A percentile compares a stretch with the other conserved stretches of the same genome.
Conservation (phyloP, 2,888 invertebrate species). For the Drosophila glabriapex region DNA sequence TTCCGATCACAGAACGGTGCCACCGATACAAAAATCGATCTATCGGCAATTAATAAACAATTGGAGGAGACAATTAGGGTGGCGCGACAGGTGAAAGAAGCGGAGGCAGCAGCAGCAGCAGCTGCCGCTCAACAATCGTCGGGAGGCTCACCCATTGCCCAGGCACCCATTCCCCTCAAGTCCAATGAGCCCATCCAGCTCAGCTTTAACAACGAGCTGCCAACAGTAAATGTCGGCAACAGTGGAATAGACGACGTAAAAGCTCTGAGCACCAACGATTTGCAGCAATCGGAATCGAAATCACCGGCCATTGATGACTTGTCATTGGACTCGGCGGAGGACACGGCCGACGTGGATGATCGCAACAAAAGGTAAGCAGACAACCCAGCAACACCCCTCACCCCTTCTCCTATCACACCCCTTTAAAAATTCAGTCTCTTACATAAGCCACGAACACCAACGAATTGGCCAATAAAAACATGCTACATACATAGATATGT, state of each 20-base stretch:
- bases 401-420: not conserved
- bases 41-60: conserved; percentile 85
- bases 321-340: conserved; percentile 89
- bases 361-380: conserved; percentile 89
- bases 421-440: not conserved
- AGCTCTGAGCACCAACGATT: conserved; percentile 73
- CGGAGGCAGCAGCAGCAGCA: conserved; percentile 82
- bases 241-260: conserved; percentile 77
- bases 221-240: conserved; percentile 48
- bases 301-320: conserved; percentile 90
- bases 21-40: conserved; percentile 84
- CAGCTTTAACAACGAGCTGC: conserved; percentile 83
- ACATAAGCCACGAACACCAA: conserved; percentile 19
- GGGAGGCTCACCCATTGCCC: conserved; percentile 56
- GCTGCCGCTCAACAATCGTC: conserved; percentile 51
- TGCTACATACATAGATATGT: not conserved
- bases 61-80: conserved; percentile 85
- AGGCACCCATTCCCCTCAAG: conserved; percentile 67
- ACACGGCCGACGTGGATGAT: conserved; percentile 90
- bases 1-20: conserved; percentile 78
- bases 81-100: conserved; percentile 85
- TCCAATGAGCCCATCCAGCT: conserved; percentile 80
- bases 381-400: not conserved
- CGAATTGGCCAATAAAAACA: conserved; percentile 3
- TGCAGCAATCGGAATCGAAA: conserved; percentile 88